phyloP scores from a whole-genome alignment of 2,888 invertebrate genomes.

The Phragmatobia fuliginosa region DNA sequence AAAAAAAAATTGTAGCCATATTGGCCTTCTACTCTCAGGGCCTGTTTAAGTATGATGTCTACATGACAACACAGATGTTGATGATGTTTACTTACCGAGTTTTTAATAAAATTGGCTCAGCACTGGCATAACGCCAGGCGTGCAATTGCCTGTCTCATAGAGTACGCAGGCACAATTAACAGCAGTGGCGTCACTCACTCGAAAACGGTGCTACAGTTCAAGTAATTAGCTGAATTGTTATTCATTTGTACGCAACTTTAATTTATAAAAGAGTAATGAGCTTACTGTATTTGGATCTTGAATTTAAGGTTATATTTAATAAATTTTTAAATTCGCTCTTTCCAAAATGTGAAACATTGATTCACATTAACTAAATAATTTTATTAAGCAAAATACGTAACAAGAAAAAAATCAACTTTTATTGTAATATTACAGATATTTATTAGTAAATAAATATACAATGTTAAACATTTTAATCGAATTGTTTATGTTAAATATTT shows the following conservation, averaged over 20 bases:
- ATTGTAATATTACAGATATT: too few species aligned
- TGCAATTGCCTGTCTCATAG: conserved; percentile 54
- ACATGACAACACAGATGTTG: conserved; percentile 62
- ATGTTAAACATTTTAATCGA: too few species aligned
- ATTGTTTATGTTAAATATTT: too few species aligned
- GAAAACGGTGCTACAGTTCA: conserved; percentile 8
- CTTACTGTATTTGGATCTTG: not conserved
- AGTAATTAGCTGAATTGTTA: not conserved
- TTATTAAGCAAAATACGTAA: too few species aligned
- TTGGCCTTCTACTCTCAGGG: not conserved
- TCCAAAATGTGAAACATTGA: too few species aligned
- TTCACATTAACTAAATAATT: too few species aligned
- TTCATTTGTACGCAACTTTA: not conserved
- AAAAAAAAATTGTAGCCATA: not conserved
- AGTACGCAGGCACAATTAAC: conserved; percentile 26
- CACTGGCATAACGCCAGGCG: conserved; percentile 67
- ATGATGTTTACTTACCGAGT: conserved; percentile 62
- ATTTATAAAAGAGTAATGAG: not conserved
- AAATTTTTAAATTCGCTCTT: too few species aligned
- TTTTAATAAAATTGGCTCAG: conserved; percentile 68
- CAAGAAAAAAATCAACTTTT: too few species aligned
- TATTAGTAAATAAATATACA: too few species aligned
- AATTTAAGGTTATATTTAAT: too few species aligned
- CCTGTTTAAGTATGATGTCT: conserved; percentile 19
- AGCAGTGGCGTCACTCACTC: conserved; percentile 24